Percentiles rank a stretch among this genome's conserved stretches.
Evolutionary conservation across 92 coral and sea anemone genomes (phyloP).

Genomic region (Micromussa lordhowensis): DNA sequence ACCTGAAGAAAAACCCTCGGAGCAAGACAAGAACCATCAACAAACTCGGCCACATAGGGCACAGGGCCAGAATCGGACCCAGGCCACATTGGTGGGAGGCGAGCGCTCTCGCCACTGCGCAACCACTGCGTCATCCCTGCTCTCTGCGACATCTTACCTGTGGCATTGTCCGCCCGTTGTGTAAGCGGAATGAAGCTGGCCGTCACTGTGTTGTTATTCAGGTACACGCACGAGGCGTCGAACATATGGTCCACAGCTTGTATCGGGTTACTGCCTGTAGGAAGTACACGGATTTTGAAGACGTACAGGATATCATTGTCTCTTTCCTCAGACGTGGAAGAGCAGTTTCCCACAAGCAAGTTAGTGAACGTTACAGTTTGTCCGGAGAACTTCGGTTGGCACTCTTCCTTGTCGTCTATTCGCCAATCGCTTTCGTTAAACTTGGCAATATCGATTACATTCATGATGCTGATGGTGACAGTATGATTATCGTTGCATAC

Average conservation of each 20-base stretch:
- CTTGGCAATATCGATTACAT: background rate
- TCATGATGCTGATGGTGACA: background rate
- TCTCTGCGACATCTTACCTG: background rate
- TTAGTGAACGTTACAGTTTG: background rate
- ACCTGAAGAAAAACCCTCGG: no score
- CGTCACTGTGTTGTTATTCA: background rate
- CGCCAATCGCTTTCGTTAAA: constrained; percentile 13
- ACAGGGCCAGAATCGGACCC: no score
- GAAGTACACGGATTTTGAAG: background rate
- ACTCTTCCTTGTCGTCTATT: background rate
- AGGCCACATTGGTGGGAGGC: no score
- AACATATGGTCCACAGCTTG: background rate
- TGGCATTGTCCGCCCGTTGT: background rate
- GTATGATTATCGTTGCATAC: background rate
- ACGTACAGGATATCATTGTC: background rate
- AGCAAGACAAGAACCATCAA: no score
- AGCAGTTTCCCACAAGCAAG: background rate
- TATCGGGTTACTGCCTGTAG: background rate
- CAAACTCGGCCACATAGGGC: no score
- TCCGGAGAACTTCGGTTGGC: background rate
- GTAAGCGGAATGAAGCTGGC: background rate
- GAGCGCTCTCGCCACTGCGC: no score
- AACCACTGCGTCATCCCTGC: no score
- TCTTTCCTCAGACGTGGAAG: background rate
- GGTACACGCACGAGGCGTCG: background rate